Percentiles rank a stretch among this genome's conserved stretches.
These are phyloP conservation scores for Carduelis carduelis DNA, from an alignment of 2,797 vertebrate genomes.

Conservation along the genomic window DNA sequence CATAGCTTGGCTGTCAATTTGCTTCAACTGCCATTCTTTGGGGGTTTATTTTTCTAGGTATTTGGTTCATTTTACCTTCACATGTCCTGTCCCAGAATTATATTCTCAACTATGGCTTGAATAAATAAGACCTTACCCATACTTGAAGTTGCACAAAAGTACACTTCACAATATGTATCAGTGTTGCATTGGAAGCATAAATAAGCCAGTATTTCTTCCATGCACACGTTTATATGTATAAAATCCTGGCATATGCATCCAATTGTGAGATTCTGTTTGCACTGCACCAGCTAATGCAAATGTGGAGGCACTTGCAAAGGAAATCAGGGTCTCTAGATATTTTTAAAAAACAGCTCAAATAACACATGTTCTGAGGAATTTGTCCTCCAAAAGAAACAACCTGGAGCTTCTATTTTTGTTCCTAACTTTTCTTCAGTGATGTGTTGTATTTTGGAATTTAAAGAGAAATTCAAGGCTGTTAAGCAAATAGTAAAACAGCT, in stretches of 20 bases:
- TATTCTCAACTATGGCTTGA: neutral
- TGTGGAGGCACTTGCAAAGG: neutral
- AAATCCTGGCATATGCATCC: neutral
- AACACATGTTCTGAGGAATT: neutral
- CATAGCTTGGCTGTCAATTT: neutral
- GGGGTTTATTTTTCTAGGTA: neutral
- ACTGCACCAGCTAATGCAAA: neutral
- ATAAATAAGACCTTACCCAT: neutral
- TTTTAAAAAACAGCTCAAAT: neutral
- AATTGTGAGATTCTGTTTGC: neutral
- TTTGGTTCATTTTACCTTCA: neutral
- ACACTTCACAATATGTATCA: neutral
- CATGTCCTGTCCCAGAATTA: neutral
- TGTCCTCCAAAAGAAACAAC: neutral
- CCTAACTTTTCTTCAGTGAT: neutral
- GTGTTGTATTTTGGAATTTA: neutral
- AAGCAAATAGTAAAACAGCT: neutral
- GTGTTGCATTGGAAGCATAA: accelerated
- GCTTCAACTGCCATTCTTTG: neutral
- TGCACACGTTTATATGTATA: neutral
- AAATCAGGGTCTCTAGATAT: accelerated
- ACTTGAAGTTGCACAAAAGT: neutral
- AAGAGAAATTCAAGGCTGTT: neutral
- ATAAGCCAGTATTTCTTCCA: neutral
- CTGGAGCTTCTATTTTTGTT: neutral